A percentile compares a stretch with the other conserved stretches of the same genome.
Evolutionary conservation across 2,797 vertebrate species (phyloP).

Genomic region (Myiotriccus ornatus): DNA sequence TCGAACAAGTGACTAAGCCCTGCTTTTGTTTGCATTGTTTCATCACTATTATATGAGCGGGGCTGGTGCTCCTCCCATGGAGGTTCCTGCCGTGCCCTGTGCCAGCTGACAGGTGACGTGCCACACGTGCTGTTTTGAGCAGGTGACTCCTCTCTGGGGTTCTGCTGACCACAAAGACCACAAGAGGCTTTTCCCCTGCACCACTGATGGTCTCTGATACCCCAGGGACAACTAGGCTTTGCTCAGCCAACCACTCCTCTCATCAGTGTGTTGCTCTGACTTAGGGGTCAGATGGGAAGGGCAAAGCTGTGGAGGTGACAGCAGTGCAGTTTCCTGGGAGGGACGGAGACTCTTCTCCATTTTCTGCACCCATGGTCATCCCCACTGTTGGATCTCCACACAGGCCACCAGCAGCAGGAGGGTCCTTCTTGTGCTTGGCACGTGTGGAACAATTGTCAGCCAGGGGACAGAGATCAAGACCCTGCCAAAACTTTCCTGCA

Average conservation of each 20-base stretch:
- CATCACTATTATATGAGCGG: background rate
- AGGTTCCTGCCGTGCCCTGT: background rate
- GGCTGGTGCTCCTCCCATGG: background rate
- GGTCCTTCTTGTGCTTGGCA: fast-evolving
- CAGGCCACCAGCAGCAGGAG: background rate
- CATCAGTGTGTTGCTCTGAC: background rate
- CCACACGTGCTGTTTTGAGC: fast-evolving
- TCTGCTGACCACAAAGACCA: background rate
- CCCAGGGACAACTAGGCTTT: background rate
- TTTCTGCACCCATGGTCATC: background rate
- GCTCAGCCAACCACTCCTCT: background rate
- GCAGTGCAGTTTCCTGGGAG: background rate
- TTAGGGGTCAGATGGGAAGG: background rate
- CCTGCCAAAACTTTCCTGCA: background rate
- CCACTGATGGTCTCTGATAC: background rate
- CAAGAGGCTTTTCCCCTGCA: background rate
- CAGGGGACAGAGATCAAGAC: background rate
- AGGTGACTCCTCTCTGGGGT: background rate
- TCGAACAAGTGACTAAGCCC: conserved; percentile 46
- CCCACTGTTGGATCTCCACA: background rate
- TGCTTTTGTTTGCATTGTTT: conserved; percentile 25
- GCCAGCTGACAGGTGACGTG: background rate
- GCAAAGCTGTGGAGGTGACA: background rate
- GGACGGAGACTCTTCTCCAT: background rate
- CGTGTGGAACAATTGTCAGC: fast-evolving